Evolutionary conservation across 2,113 vertebrate genomes (phyloP), one percentile per base, ranked within the genome.

Genomic region (human (Homo sapiens)): DNA sequence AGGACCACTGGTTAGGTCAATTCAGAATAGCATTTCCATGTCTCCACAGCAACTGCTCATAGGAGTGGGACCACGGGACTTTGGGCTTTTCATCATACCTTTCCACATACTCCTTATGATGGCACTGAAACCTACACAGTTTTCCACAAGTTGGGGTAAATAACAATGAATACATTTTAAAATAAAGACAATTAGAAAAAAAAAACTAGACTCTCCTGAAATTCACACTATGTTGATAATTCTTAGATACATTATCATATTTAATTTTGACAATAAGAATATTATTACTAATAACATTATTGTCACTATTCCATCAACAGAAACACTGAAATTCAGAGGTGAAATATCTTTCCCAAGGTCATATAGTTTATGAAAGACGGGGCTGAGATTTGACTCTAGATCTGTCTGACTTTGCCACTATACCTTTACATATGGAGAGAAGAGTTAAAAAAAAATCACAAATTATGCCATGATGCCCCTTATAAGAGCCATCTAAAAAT

Each of bases 1-100:
- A 61, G 87, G 96, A 96, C 92, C 96, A 96, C 76, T 90, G 80
- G 83, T 50, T 76, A 93, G 97, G 96, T 97, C 97, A 98, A 70
- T 88, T 95, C 92, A 88, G 94, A 97, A 93, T 27, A 94, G 64
- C 66, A 94, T 93, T 98, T 96, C 89, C 87, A 96, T 95, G 90
- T 95, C 93, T 95, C 81, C 81, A 70, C 80, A 66, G 52, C 25
- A n/a, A 94, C 85, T 79, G 81, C 40, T 73, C 35, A n/a, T 22
- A 93, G 13, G 50, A 86, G 55, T 12, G 93, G 23, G 87, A 48
- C 73, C 61, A 50, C 0, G 1, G 79, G 38, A 87, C 82, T 48
- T 25, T 3, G 9, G 75, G 89, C 89, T 97, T 96, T 96, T 96
- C 90, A 95, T 96, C 59, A 59, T 7, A 48, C 18, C 48, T 89